Percentiles rank a stretch among this genome's conserved stretches.
phyloP scores from a whole-genome alignment of 2,797 vertebrate species.

The Odontamblyopus lacepedii region DNA sequence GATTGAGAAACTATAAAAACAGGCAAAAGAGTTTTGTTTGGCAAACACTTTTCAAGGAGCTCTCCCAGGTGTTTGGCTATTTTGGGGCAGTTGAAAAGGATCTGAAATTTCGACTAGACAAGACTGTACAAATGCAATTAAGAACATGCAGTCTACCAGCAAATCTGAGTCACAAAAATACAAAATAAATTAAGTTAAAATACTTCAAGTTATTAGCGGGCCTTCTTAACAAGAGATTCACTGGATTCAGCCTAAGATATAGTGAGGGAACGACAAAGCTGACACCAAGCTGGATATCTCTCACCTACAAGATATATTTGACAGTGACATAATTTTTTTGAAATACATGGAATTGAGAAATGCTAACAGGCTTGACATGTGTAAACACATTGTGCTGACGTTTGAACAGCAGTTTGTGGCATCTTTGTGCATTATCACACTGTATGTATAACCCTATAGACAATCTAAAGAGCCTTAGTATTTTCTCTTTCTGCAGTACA shows the following conservation, averaged over 20 bases:
- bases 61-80: conserved; percentile 65
- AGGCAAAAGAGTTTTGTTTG: conserved; percentile 55
- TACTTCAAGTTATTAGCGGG: conserved; percentile 71
- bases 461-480: conserved; percentile 53
- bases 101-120: conserved; percentile 60
- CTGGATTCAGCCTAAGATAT: conserved; percentile 26
- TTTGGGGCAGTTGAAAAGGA: conserved; percentile 51
- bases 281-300: conserved; percentile 45
- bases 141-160: conserved; percentile 74
- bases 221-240: conserved; percentile 55
- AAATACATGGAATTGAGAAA: conserved; percentile 69
- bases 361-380: conserved; percentile 61
- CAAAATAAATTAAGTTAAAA: conserved; percentile 74
- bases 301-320: conserved; percentile 53
- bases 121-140: conserved; percentile 67
- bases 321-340: conserved; percentile 69
- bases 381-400: conserved; percentile 85
- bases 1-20: conserved; percentile 62
- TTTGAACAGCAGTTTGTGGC: conserved; percentile 86
- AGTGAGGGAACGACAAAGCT: conserved; percentile 36
- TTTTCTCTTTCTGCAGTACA: conserved; percentile 39
- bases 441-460: conserved; percentile 66
- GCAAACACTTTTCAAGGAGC: conserved; percentile 58
- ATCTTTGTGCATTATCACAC: conserved; percentile 76
- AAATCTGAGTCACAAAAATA: conserved; percentile 66